Evolutionary conservation across 2,113 vertebrate species (phyloP), one percentile per base, ranked within the genome.

Genomic region (Hippoglossus stenolepis): DNA sequence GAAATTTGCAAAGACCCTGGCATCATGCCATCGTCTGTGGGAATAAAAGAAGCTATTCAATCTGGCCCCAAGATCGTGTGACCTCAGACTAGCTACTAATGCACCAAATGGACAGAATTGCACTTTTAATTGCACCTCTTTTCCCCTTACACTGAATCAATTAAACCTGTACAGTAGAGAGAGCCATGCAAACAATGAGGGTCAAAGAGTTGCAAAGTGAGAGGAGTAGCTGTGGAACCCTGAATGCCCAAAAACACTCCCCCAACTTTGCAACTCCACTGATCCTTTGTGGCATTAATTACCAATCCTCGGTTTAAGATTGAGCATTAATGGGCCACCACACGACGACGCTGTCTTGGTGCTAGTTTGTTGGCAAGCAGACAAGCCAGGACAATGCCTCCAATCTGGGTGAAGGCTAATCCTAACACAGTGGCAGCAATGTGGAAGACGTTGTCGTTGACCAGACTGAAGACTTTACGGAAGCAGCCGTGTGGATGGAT

Each of bases 401-500:
- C 77, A 6, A 95, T 89, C 87, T 96, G 96, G 40, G 95, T 90
- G 80, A 96, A 90, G 0, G 96, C 94, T 83, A 97, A 76, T 12
- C 94, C 95, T 59, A 97, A 85, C 23, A 96, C 96, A 2, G 95
- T 92, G 4, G 95, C 93, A 12, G 95, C 96, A 2, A 97, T 93
- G 17, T 92, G 94, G 26, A 93, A 93, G 89, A 98, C 93, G 56
- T 97, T 97, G 92, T 93, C 93, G 59, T 94, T 96, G 85, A 97
- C 90, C 47, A 97, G 93, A 81, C 93, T 94, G 60, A 93, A 93
- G 67, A 96, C 95, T 73, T 94, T 96, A 71, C 86, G 80, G 82
- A 96, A 97, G 90, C 97, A 97, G 9, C 97, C 96, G 0, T 94
- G 91, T 0, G 45, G 85, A 70, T 95, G 94, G 81, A 97, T 94